phyloP scores from a whole-genome alignment of 2,888 invertebrate genomes.

The Dicycla oo region DNA sequence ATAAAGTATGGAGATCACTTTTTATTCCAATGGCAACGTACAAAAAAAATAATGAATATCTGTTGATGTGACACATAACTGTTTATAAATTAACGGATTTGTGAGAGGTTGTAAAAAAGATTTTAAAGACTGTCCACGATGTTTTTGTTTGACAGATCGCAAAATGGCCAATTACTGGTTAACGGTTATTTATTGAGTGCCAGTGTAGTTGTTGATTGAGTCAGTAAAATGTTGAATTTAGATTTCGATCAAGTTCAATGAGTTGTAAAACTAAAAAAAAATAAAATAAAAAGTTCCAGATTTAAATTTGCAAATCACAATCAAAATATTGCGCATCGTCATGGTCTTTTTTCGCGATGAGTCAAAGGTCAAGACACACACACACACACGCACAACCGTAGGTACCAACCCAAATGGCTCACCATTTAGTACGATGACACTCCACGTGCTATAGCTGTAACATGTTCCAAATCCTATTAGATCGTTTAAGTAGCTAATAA shows the following conservation, averaged over 20 bases:
- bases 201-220: slow-evolving; percentile 26
- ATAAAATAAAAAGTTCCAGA: not conserved
- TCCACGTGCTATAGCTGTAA: not conserved
- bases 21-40: slow-evolving; percentile 5
- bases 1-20: slow-evolving; percentile 43
- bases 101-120: slow-evolving; percentile 39
- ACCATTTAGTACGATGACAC: slow-evolving; percentile 32
- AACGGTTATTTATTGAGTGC: slow-evolving; percentile 48
- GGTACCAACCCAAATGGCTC: not conserved
- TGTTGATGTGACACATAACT: slow-evolving; percentile 55
- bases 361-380: slow-evolving; percentile 20
- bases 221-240: slow-evolving; percentile 41
- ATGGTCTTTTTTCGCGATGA: slow-evolving; percentile 11
- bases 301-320: slow-evolving; percentile 5
- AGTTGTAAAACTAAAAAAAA: not conserved
- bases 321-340: not conserved
- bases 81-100: slow-evolving; percentile 51
- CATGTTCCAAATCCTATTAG: slow-evolving; percentile 19
- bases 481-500: slow-evolving; percentile 32
- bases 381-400: too few relatives aligned
- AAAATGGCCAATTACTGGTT: slow-evolving; percentile 50
- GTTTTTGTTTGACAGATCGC: slow-evolving; percentile 44
- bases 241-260: slow-evolving; percentile 35
- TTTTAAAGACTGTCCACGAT: slow-evolving; percentile 35
- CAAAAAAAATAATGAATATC: slow-evolving; percentile 30